Base-by-base conservation (phyloP, 2,797 vertebrate species). In the Molossus molossus region DNA sequence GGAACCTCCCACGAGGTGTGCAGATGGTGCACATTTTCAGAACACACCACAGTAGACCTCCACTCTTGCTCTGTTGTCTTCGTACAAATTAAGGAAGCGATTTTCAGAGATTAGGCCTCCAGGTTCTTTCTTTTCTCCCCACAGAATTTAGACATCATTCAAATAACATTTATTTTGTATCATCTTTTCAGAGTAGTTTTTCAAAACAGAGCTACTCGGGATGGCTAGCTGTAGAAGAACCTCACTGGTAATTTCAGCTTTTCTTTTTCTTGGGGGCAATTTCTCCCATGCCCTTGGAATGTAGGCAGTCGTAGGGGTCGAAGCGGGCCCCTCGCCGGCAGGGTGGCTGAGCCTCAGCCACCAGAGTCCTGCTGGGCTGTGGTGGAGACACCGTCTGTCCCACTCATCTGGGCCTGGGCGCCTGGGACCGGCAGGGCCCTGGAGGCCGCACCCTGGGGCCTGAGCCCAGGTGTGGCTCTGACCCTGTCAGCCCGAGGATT, bases 41-140 rank as follows among this genome's bases (percentile, higher is more conserved):
- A 95, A 94, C 83, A 94, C 48, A 87, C 84, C 79, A 69, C 3
- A 1, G 57, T 69, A 60, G 76, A 90, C 96, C 45, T 92, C 20
- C 55, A 5, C 1, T 95, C 96, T 94, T 90, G 80, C 20, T 7
- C 95, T 96, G 83, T 88, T 64, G 48, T 94, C 98, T 98, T 94
- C 95, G 97, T 95, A 96, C 97, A 97, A 93, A 94, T 95, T 96
- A 90, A 96, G 96, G 97, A 96, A 96, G 96, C 23, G 23, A 80
- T 94, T 83, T 95, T 91, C 90, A 97, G 98, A 98, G 91, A 92
- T 90, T 40, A 93, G 96, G 95, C 95, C 97, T 96, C 13, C 79
- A 87, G 96, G 76, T 86, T 80, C 92, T 82, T 97, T 80, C 81
- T 97, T n/a, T 97, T 97, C 91, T 95, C 87, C 80, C 82, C 83